Percentiles rank a stretch among this genome's conserved stretches.
Evolutionary conservation across 2,888 invertebrate species (phyloP).

Genomic region (Drosophila birchii): DNA sequence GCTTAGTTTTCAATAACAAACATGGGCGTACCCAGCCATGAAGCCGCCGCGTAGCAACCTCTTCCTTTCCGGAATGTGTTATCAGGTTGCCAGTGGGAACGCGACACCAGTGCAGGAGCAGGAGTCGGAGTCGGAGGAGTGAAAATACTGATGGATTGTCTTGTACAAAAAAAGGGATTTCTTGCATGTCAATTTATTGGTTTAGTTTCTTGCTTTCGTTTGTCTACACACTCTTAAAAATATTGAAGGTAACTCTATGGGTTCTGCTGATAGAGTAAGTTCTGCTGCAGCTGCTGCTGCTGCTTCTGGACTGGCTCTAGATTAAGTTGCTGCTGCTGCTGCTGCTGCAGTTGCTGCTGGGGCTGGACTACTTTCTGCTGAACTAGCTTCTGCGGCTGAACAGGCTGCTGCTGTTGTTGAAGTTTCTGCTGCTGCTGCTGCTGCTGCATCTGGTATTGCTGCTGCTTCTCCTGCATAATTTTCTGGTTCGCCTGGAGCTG

Average conservation of each 20-base stretch:
- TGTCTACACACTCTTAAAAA: not conserved
- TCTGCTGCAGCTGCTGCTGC: slow-evolving; percentile 8
- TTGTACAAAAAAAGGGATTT: slow-evolving; percentile 19
- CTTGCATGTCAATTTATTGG: slow-evolving; percentile 29
- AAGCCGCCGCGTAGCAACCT: slow-evolving; percentile 61
- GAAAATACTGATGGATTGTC: slow-evolving; percentile 10
- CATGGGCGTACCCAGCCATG: slow-evolving; percentile 40
- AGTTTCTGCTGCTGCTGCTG: slow-evolving; percentile 58
- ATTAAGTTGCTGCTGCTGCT: not conserved
- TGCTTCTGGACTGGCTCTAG: not conserved
- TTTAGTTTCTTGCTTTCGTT: not conserved
- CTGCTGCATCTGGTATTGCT: slow-evolving; percentile 67
- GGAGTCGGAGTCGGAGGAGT: not conserved
- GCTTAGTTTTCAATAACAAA: slow-evolving; percentile 78
- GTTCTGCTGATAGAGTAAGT: slow-evolving; percentile 15
- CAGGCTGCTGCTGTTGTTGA: slow-evolving; percentile 43
- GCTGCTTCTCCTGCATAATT: slow-evolving; percentile 69
- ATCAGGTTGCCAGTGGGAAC: slow-evolving; percentile 32
- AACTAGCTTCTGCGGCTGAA: not conserved
- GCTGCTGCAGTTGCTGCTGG: slow-evolving; percentile 6
- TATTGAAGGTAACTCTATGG: slow-evolving; percentile 15
- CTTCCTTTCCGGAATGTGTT: slow-evolving; percentile 3
- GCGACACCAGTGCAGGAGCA: slow-evolving; percentile 8
- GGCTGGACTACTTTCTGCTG: not conserved
- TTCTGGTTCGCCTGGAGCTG: slow-evolving; percentile 49